phyloP scores from a whole-genome alignment of 2,113 vertebrate species.

The Ochotona princeps region DNA sequence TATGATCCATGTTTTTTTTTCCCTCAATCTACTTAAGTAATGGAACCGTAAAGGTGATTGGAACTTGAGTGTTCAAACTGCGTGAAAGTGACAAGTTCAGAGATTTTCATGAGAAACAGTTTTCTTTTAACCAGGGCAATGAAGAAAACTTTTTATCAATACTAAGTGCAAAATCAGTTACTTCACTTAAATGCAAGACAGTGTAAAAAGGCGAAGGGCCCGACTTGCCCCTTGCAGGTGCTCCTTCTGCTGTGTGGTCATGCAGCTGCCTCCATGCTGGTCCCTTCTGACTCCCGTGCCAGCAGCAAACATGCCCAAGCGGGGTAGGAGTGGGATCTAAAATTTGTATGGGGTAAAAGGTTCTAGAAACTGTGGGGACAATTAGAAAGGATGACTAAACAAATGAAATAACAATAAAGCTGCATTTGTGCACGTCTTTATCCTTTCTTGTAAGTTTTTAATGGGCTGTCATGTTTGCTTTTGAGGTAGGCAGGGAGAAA shows the following conservation, averaged over 20 bases:
- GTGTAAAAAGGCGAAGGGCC: not conserved
- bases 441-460: not conserved
- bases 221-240: not conserved
- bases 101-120: not conserved
- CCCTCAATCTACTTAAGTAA: conserved; percentile 17
- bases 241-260: not conserved
- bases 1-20: not conserved
- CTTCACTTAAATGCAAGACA: not conserved
- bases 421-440: not conserved
- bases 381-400: not conserved
- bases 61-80: not conserved
- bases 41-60: not conserved
- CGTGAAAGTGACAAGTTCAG: conserved; percentile 23
- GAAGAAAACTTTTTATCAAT: not conserved
- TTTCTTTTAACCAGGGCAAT: not conserved
- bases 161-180: not conserved
- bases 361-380: not conserved
- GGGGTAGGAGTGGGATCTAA: not conserved
- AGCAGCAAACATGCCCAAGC: not conserved
- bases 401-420: not conserved
- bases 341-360: not conserved
- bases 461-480: not conserved
- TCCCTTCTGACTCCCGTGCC: not conserved
- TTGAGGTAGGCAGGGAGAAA: not conserved
- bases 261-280: not conserved